Evolutionary conservation across 1,140 invertebrate species (phyloP).

Genomic region (Homalodisca vitripennis): DNA sequence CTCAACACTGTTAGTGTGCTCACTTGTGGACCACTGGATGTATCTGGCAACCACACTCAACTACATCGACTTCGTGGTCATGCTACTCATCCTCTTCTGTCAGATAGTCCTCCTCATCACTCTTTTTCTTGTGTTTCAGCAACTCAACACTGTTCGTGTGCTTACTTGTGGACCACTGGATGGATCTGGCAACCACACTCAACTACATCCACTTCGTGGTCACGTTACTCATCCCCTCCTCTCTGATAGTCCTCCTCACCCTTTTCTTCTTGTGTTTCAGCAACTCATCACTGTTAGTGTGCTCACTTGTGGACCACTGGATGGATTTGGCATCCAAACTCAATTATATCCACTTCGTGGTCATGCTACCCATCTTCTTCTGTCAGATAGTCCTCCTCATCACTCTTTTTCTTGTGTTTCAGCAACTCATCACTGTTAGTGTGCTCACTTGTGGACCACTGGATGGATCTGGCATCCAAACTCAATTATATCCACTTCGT

Average conservation of each 20-base stretch:
- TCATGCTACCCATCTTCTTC: constrained; percentile 70
- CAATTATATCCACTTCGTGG: constrained; percentile 66
- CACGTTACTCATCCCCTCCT: constrained; percentile 69
- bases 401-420: constrained; percentile 57
- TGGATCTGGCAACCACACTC: constrained; percentile 55
- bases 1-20: constrained; percentile 50
- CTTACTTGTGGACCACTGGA: constrained; percentile 49
- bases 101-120: constrained; percentile 67
- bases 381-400: constrained; percentile 69
- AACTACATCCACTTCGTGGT: constrained; percentile 69
- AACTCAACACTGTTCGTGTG: constrained; percentile 50
- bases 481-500: constrained; percentile 70
- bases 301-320: constrained; percentile 51
- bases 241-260: constrained; percentile 68
- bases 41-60: constrained; percentile 60
- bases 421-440: constrained; percentile 46
- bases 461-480: constrained; percentile 52
- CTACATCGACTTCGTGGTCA: constrained; percentile 65
- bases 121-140: constrained; percentile 36
- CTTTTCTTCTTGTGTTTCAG: constrained; percentile 44
- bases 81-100: constrained; percentile 67
- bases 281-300: constrained; percentile 48
- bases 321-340: constrained; percentile 55
- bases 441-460: constrained; percentile 51
- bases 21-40: constrained; percentile 49